Evolutionary conservation across 2,797 vertebrate species (phyloP), one percentile per base, ranked within the genome.

Genomic region (Acomys russatus): DNA sequence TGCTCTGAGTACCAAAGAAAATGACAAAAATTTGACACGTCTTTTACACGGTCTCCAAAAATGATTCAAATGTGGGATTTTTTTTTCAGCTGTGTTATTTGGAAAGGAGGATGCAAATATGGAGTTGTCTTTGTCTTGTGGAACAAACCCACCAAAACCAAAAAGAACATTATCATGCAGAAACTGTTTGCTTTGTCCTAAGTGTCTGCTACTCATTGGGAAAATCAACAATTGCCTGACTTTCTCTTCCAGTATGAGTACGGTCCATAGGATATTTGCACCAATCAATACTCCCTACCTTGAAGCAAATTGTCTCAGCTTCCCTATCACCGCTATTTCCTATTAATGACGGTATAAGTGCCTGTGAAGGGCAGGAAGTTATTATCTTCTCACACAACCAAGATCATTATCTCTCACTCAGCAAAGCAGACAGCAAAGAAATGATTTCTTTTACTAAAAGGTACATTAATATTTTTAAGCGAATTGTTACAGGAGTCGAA

Each of bases 331-430:
- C 89, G 98, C 94, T 96, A 91, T 90, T 96, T 98, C 95, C 84
- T 84, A 59, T 94, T 73, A 97, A 93, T 94, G 73, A 83, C 64
- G 96, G 80, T 38, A 38, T 70, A 95, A 92, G 68, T 89, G 91
- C 87, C 97, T 94, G 92, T 78, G 38, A 71, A 54, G 0, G 30
- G 74, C 56, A 90, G 71, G 22, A 91, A 85, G 64, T 80, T 96
- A 73, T 96, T 97, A 93, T 97, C 97, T 97, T 88, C 66, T 74
- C 97, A 90, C 94, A 96, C 89, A 94, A 22, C 63, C 90, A 18
- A 64, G 77, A 51, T 96, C 68, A 97, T 51, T 5, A 10, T 84
- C 86, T 98, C 95, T 94, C 91, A 64, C 83, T 94, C 11, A 9
- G 28, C 93, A 92, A 71, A 96, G 71, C 17, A 61, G 23, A 93